These are phyloP conservation scores for Channa striata DNA, from an alignment of 2,797 vertebrate genomes.

Conservation along the genomic window DNA sequence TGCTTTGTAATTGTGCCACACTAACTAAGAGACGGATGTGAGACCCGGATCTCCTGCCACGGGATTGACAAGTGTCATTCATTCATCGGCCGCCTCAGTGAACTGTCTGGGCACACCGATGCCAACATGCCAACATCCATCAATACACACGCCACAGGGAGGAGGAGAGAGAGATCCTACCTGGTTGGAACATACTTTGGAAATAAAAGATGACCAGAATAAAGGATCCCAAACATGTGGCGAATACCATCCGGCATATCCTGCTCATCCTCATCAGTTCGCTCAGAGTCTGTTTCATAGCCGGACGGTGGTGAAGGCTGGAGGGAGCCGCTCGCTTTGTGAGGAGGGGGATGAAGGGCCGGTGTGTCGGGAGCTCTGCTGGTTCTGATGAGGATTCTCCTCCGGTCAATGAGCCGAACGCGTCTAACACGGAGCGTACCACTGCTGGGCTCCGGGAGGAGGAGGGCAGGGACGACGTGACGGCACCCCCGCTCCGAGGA, in stretches of 20 bases:
- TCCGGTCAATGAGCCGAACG: constrained; percentile 70
- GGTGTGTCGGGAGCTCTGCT: constrained; percentile 45
- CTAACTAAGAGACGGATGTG: neutral
- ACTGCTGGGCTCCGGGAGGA: constrained; percentile 42
- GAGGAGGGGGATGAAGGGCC: constrained; percentile 14
- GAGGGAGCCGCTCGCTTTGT: constrained; percentile 30
- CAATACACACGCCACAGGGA: constrained; percentile 22
- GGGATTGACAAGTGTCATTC: constrained; percentile 29
- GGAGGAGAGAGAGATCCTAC: constrained; percentile 87
- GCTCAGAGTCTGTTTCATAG: constrained; percentile 94
- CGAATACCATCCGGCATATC: constrained; percentile 95
- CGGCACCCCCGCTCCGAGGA: constrained; percentile 14
- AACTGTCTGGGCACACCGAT: constrained; percentile 28
- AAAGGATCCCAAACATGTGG: constrained; percentile 97
- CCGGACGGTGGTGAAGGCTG: constrained; percentile 58
- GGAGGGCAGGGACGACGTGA: neutral
- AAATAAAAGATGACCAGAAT: constrained; percentile 99
- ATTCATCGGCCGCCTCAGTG: constrained; percentile 39
- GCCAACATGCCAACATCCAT: constrained; percentile 47
- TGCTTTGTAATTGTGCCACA: neutral
- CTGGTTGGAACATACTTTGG: constrained; percentile 99
- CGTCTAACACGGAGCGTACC: constrained; percentile 76
- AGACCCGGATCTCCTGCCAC: constrained; percentile 1
- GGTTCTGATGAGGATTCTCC: constrained; percentile 78
- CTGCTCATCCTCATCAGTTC: constrained; percentile 98